Evolutionary conservation across 2,888 invertebrate genomes (phyloP).

Genomic region (Tubiluchus corallicola): DNA sequence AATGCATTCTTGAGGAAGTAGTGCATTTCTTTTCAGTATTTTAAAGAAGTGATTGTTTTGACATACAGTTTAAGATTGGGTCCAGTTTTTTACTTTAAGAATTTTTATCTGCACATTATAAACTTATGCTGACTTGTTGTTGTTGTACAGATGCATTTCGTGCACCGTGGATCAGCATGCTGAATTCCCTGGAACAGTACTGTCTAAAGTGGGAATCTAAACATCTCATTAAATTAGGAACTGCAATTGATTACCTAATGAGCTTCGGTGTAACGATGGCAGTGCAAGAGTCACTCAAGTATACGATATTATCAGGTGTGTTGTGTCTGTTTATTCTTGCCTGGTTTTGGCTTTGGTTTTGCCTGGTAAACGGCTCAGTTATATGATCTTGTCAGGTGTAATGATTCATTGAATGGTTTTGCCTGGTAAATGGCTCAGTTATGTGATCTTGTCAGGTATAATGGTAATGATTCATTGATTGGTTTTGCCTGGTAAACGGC

Average conservation of each 20-base stretch:
- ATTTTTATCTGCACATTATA: not conserved
- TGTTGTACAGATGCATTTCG: slow-evolving; percentile 23
- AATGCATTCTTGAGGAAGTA: too few relatives aligned
- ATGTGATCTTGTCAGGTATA: too few relatives aligned
- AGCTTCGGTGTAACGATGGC: slow-evolving; percentile 38
- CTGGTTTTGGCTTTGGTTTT: not conserved
- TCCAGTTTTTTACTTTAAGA: slow-evolving; percentile 21
- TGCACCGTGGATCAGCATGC: slow-evolving; percentile 38
- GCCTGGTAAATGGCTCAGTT: too few relatives aligned
- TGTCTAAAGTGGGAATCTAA: slow-evolving; percentile 41
- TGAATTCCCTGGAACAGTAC: slow-evolving; percentile 42
- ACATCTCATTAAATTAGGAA: slow-evolving; percentile 39
- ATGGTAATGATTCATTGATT: too few relatives aligned
- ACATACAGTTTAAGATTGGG: too few relatives aligned
- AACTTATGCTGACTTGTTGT: not conserved
- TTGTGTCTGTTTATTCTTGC: slow-evolving; percentile 1
- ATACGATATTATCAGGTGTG: slow-evolving; percentile 40
- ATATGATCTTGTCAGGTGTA: too few relatives aligned
- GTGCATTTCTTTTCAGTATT: not conserved
- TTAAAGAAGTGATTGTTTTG: too few relatives aligned
- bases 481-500: too few relatives aligned
- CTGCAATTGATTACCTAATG: slow-evolving; percentile 41
- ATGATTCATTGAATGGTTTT: too few relatives aligned
- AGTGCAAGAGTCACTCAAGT: slow-evolving; percentile 43
- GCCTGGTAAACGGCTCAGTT: too few relatives aligned